Base-by-base conservation (phyloP, 2,888 invertebrate genomes). In the Philaethria dido region DNA sequence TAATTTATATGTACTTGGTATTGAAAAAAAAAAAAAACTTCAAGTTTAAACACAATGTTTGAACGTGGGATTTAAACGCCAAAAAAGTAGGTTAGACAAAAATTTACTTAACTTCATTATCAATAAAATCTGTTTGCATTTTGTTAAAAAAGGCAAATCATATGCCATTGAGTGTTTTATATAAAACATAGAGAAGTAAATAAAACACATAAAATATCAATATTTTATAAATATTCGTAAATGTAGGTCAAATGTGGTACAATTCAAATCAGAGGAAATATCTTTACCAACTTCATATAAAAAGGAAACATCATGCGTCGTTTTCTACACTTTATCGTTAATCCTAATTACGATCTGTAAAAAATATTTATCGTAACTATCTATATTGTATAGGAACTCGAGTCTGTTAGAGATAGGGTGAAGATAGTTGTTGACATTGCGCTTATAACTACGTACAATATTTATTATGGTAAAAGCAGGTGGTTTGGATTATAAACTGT, bases 211-310 rank as follows among this genome's bases (percentile, higher is more conserved):
- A 70, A 70, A 79, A 75, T 88, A 89, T 88, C 89, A 92, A 91
- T 92, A 83, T 89, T 92, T 92, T 92, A 92, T 92, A 92, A 92
- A 92, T 92, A 92, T 92, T 91, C 89, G 88, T 91, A 91, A 88
- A 89, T 92, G 91, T 89, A 92, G 85, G 87, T 92, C 90, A 90
- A 92, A 91, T 91, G 89, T 89, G 85, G 87, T 91, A 91, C 91
- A 92, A 89, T 89, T 90, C 87, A 91, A 92, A 89, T 90, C 86
- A 89, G 89, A 88, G 86, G 88, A 89, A 89, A 88, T 87, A 87
- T 88, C 81, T 87, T 87, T 85, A 88, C 88, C 86, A 88, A 90
- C 86, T 88, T 91, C 88, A 91, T 92, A 90, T 89, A 90, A 91
- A 91, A 92, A 89, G 86, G 87, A 89, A 88, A 90, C 85, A 85